Evolutionary conservation across 2,797 vertebrate species (phyloP).

Genomic region (Acestrorhynchus altus): DNA sequence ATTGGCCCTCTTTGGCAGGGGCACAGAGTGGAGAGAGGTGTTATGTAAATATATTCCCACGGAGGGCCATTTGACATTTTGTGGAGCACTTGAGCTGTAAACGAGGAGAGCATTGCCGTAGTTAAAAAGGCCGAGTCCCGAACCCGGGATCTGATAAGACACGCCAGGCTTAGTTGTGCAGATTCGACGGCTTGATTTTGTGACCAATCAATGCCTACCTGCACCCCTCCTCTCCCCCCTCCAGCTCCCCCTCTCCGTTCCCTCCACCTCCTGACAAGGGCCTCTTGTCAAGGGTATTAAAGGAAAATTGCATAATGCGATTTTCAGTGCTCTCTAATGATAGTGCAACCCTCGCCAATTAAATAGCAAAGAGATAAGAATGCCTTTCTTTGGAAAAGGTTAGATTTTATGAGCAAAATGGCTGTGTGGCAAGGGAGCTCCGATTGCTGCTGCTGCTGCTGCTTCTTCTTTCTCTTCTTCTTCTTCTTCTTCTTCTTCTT

Average conservation of each 20-base stretch:
- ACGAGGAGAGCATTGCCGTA: conserved; percentile 54
- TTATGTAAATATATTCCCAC: conserved; percentile 67
- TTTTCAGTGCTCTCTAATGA: conserved; percentile 64
- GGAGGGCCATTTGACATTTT: conserved; percentile 63
- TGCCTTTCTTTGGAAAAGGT: conserved; percentile 63
- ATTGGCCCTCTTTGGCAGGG: conserved; percentile 58
- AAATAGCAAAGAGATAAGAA: conserved; percentile 63
- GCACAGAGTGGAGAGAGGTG: conserved; percentile 50
- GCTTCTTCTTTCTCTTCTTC: conserved; percentile 9
- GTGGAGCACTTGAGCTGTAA: conserved; percentile 57
- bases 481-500: conserved; percentile 5
- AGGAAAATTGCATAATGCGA: conserved; percentile 65
- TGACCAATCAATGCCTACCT: conserved; percentile 52
- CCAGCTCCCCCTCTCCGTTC: too few species aligned
- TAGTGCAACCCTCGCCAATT: conserved; percentile 63
- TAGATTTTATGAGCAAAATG: conserved; percentile 63
- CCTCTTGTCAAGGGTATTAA: conserved; percentile 60
- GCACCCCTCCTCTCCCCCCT: not conserved
- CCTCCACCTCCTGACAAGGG: conserved; percentile 56
- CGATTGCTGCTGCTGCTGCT: conserved; percentile 8
- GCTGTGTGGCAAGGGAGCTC: conserved; percentile 34
- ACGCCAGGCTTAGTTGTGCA: conserved; percentile 22
- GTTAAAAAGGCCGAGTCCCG: conserved; percentile 49
- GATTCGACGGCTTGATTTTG: conserved; percentile 28
- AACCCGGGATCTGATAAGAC: conserved; percentile 57